phyloP scores from a whole-genome alignment of 2,797 vertebrate species.

The Craterocephalus amniculus region DNA sequence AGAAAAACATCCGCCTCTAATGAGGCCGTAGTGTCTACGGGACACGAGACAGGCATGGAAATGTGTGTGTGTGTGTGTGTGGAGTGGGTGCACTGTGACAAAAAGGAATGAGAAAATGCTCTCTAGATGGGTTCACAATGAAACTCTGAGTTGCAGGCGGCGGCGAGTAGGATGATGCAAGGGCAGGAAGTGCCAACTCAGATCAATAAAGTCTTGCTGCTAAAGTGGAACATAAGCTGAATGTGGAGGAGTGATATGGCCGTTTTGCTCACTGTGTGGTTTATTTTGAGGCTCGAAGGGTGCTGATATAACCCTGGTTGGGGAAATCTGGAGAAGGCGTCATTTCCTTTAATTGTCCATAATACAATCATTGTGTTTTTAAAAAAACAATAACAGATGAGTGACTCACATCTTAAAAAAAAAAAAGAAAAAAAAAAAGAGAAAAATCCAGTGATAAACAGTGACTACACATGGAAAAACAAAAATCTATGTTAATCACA shows the following conservation, averaged over 20 bases:
- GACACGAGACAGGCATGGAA: not conserved
- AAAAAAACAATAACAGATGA: slow-evolving; percentile 59
- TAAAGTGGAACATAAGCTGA: not conserved
- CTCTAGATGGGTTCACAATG: slow-evolving; percentile 39
- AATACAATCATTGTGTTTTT: slow-evolving; percentile 67
- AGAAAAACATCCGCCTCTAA: slow-evolving; percentile 3
- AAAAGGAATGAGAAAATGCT: slow-evolving; percentile 43
- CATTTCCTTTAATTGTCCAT: slow-evolving; percentile 78
- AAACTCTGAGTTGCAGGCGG: slow-evolving; percentile 33
- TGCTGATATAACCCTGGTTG: slow-evolving; percentile 45
- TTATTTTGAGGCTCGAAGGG: slow-evolving; percentile 54
- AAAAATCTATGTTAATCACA: slow-evolving; percentile 39
- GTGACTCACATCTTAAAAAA: slow-evolving; percentile 58
- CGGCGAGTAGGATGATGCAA: slow-evolving; percentile 30
- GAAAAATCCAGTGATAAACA: slow-evolving; percentile 81
- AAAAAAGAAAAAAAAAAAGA: slow-evolving; percentile 19
- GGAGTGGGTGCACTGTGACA: slow-evolving; percentile 16
- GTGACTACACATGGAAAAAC: slow-evolving; percentile 47
- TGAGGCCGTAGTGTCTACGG: slow-evolving; percentile 1
- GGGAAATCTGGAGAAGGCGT: slow-evolving; percentile 49
- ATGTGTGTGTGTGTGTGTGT: not conserved
- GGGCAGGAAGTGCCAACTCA: slow-evolving; percentile 54
- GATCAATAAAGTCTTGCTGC: slow-evolving; percentile 53
- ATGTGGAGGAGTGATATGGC: not conserved
- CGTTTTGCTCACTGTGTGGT: slow-evolving; percentile 16